phyloP scores from a whole-genome alignment of 2,797 vertebrate species.

The Austrolebias charrua region DNA sequence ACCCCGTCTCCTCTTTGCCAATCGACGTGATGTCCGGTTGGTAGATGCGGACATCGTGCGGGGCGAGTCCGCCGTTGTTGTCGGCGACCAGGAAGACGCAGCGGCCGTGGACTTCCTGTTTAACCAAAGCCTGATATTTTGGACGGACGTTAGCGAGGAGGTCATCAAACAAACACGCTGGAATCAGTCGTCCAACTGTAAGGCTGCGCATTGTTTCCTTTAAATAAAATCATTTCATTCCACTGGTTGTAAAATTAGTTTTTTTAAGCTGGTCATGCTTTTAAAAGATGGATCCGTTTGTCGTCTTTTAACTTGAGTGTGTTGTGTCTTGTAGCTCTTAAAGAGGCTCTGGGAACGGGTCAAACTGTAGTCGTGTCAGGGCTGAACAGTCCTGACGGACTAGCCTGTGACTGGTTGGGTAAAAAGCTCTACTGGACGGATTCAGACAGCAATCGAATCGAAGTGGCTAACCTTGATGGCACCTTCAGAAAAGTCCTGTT shows the following conservation, averaged over 20 bases:
- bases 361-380: slow-evolving; percentile 92
- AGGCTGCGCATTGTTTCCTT: slow-evolving; percentile 16
- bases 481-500: slow-evolving; percentile 94
- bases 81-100: slow-evolving; percentile 92
- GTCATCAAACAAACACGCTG: slow-evolving; percentile 95
- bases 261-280: too few species aligned
- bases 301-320: background rate
- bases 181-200: slow-evolving; percentile 86
- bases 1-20: slow-evolving; percentile 93
- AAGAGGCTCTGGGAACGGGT: slow-evolving; percentile 81
- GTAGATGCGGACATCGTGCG: slow-evolving; percentile 87
- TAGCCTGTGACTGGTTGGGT: slow-evolving; percentile 97
- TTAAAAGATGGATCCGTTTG: background rate
- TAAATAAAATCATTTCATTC: background rate
- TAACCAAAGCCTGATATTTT: slow-evolving; percentile 89
- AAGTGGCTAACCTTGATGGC: slow-evolving; percentile 94
- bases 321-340: slow-evolving; percentile 64
- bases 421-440: slow-evolving; percentile 97
- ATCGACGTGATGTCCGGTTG: slow-evolving; percentile 91
- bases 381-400: slow-evolving; percentile 91
- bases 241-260: background rate
- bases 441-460: slow-evolving; percentile 96
- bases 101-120: slow-evolving; percentile 94
- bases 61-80: slow-evolving; percentile 88
- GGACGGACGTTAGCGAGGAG: slow-evolving; percentile 98